phyloP scores from a whole-genome alignment of 2,888 invertebrate species.

The Habrosyne pyritoides region DNA sequence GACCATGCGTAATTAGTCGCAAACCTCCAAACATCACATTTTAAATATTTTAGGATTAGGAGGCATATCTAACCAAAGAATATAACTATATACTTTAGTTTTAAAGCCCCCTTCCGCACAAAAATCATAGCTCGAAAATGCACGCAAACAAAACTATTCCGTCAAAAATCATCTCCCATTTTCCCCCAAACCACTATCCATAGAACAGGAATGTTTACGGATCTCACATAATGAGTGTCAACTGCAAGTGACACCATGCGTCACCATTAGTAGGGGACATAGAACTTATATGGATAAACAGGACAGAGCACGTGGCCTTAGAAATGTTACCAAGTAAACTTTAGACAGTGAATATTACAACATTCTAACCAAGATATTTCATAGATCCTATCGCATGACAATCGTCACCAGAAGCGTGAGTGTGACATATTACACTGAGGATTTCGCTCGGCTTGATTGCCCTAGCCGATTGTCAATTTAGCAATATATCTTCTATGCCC shows the following conservation, averaged over 20 bases:
- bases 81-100: too few species aligned
- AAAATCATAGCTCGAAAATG: conserved; percentile 8
- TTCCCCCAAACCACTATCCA: conserved; percentile 26
- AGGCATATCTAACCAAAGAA: too few species aligned
- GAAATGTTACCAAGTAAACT: neutral
- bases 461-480: neutral
- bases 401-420: neutral
- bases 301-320: neutral
- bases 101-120: too few species aligned
- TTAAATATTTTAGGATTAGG: too few species aligned
- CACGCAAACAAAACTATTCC: conserved; percentile 19
- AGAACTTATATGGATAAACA: conserved; percentile 23
- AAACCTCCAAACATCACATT: too few species aligned
- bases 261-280: conserved; percentile 40
- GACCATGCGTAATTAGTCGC: too few species aligned
- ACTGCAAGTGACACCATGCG: conserved; percentile 35
- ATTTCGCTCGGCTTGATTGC: neutral
- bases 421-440: neutral
- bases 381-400: neutral
- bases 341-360: too few species aligned
- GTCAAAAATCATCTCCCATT: conserved; percentile 23
- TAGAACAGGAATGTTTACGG: conserved; percentile 38
- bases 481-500: neutral
- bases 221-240: conserved; percentile 47
- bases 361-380: too few species aligned